These are phyloP conservation scores for Gopherus flavomarginatus DNA, from an alignment of 2,113 vertebrate species.

Conservation along the genomic window DNA sequence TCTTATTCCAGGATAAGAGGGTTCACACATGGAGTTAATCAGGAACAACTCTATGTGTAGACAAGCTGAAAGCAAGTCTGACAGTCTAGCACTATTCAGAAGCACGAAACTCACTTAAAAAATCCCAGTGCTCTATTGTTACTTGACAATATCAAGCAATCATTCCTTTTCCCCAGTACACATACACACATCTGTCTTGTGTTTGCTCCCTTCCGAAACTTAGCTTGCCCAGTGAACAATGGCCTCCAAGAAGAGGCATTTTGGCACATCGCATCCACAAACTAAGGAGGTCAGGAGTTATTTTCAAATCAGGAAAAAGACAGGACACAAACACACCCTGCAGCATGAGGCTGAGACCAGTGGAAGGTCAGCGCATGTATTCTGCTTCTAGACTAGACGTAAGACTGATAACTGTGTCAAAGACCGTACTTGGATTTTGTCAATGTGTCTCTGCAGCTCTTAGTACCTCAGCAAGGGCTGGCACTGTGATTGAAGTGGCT, in stretches of 20 bases:
- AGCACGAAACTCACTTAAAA: not conserved
- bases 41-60: not conserved
- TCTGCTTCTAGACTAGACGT: not conserved
- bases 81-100: not conserved
- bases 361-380: not conserved
- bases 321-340: constrained; percentile 22
- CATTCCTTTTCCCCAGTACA: not conserved
- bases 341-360: constrained; percentile 1
- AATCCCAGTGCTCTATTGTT: not conserved
- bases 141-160: not conserved
- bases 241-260: not conserved
- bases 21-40: not conserved
- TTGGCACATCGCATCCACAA: not conserved
- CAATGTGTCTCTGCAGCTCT: not conserved
- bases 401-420: not conserved
- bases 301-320: not conserved
- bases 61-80: not conserved
- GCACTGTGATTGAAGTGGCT: not conserved
- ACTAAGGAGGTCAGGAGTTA: not conserved
- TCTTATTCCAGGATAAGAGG: not conserved
- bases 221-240: not conserved
- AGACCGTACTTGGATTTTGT: not conserved
- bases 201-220: not conserved
- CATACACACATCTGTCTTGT: not conserved
- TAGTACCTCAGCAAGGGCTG: not conserved